Base-by-base conservation (phyloP, 2,888 invertebrate genomes). In the Dorcus parallelipipedus region DNA sequence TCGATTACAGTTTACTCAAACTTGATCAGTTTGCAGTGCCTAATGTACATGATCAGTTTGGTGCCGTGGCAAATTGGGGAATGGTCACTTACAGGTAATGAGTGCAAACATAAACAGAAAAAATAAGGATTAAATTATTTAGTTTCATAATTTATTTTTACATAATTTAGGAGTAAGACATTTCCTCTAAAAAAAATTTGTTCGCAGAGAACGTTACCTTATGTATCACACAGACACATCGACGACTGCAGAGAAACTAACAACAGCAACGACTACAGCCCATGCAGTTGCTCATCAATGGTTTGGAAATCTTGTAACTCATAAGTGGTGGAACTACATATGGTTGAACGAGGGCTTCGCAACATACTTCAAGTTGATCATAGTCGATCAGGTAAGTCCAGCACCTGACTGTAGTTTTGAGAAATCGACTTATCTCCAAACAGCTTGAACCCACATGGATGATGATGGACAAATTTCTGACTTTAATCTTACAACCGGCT, bases 31-130 rank as follows among this genome's bases (percentile, higher is more conserved):
- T 90, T 1, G 92, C 91, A 0, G 84, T 95, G 7, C 91, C 93
- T 0, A 90, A 93, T 67, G 41, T 43, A 14, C 63, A 59, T 43
- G 93, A 94, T 70, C 82, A 85, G 23, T 87, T 90, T 62, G 90
- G 90, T 17, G 95, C 93, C 40, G 95, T 95, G 95, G 95, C 95
- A 74, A 96, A 95, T 74, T 95, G 95, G 95, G 95, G 95, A 5
- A 77, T 95, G 45, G 87, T 93, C 38, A 91, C 91, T 2, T 93
- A 90, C 79, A 84, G 83, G 87, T 86, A 69, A 40, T 17, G 20
- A 20, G 20, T 20, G 20, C 2, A 20, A 20, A 20, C 20, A 20
- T 20, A 3, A 20, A 2, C 20, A 20, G 3, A 20, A 20, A 20
- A 20, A 20, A 20, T 3, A 20, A 20, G 20, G 20, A 20, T 20